A percentile compares a stretch with the other conserved stretches of the same genome.
Conservation (phyloP, 92 coral and sea anemone species). For the Galaxea fascicularis region DNA sequence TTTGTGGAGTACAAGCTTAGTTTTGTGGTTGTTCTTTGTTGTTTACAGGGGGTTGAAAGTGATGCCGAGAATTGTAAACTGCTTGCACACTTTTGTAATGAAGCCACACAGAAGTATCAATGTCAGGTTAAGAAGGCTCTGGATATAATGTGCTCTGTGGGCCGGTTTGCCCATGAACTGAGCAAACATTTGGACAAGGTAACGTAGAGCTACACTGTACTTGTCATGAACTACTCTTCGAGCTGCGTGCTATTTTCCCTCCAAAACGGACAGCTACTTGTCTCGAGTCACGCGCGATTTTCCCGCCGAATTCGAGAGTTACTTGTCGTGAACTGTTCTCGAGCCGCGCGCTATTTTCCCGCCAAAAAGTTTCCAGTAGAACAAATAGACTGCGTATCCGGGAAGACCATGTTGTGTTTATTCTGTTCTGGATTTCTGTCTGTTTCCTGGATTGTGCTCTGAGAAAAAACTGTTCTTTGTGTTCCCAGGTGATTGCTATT, state of each 20-base stretch:
- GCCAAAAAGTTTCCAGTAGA: too few species aligned
- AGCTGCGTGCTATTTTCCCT: too few species aligned
- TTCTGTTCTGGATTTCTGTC: not conserved
- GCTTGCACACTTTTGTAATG: constrained; percentile 44
- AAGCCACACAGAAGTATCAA: constrained; percentile 42
- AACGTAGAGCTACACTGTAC: not conserved
- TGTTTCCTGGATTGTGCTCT: not conserved
- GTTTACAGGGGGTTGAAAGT: constrained; percentile 47
- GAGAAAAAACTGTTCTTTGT: not conserved
- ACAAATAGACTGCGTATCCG: too few species aligned
- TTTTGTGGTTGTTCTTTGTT: not conserved
- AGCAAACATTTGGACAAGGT: constrained; percentile 55
- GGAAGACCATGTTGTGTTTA: too few species aligned
- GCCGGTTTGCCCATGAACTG: constrained; percentile 67
- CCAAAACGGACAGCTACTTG: too few species aligned
- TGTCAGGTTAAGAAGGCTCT: constrained; percentile 47
- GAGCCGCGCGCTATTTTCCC: too few species aligned
- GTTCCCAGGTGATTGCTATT: constrained; percentile 58
- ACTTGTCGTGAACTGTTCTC: too few species aligned
- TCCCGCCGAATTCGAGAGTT: too few species aligned
- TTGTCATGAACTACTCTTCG: too few species aligned
- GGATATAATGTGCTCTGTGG: constrained; percentile 67
- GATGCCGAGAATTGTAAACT: not conserved
- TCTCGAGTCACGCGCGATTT: too few species aligned
- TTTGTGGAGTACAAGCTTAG: too few species aligned